These are phyloP conservation scores for Charanyca ferruginea DNA, from an alignment of 2,888 invertebrate species.

Conservation along the genomic window DNA sequence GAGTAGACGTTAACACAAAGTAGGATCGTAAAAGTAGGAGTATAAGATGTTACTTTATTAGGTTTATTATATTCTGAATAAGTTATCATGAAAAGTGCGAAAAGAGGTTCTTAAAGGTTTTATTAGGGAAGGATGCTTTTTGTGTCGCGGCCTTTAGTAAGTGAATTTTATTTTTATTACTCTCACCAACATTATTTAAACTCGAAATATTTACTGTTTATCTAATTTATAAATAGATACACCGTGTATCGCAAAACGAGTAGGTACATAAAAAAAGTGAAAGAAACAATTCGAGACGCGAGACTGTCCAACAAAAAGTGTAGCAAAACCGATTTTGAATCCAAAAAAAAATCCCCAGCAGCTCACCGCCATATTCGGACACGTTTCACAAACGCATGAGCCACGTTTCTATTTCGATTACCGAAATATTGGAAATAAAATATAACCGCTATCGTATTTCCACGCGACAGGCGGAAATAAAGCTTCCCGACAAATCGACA, in stretches of 20 bases:
- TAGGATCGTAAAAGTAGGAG: conserved; percentile 44
- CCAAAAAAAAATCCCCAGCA: conserved; percentile 59
- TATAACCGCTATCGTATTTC: conserved; percentile 86
- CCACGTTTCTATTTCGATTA: conserved; percentile 83
- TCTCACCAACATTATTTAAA: not conserved
- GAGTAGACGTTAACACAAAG: conserved; percentile 39
- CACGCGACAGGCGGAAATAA: conserved; percentile 89
- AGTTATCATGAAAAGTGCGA: conserved; percentile 27
- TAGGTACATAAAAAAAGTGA: not conserved
- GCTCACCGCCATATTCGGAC: conserved; percentile 58
- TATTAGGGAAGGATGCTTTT: not conserved
- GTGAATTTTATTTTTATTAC: not conserved
- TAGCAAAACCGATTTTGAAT: conserved; percentile 49
- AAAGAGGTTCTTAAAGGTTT: conserved; percentile 17
- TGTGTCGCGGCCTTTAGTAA: not conserved
- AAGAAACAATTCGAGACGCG: not conserved
- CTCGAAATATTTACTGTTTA: no score
- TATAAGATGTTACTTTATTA: conserved; percentile 43
- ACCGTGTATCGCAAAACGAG: not conserved
- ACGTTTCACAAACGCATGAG: conserved; percentile 71
- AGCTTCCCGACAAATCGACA: conserved; percentile 78
- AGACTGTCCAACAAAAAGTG: conserved; percentile 24
- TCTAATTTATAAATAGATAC: not conserved
- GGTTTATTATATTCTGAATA: conserved; percentile 50
- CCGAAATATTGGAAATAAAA: conserved; percentile 84